Evolutionary conservation across 2,113 vertebrate genomes (phyloP), one percentile per base, ranked within the genome.

Genomic region (Dasyprocta punctata): DNA sequence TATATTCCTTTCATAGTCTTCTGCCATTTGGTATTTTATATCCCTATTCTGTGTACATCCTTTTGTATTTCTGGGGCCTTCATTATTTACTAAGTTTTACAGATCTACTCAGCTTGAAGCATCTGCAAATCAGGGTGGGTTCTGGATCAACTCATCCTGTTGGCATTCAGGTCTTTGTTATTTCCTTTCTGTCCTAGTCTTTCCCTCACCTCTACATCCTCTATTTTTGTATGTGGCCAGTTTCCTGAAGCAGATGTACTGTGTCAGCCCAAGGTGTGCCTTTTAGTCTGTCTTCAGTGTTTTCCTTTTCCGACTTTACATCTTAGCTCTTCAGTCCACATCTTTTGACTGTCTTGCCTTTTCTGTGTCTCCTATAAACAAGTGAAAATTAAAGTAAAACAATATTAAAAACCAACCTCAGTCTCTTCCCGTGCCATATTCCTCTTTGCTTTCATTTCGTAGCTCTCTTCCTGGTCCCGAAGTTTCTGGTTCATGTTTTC

Each of bases 81-180:
- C 78, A 54, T 38, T 90, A 86, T 89, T 69, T 91, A 38, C 10
- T 47, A 86, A 84, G 63, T 65, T 88, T 90, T 78, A 94, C 24
- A 47, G 86, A 94, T 13, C 28, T 44, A 71, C 44, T 92, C 13
- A 69, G 26, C 19, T 83, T 30, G 8, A 78, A 91, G 65, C 28
- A 41, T 63, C 28, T 88, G 9, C 11, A 71, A 17, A 5, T 81
- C 77, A 93, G 38, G 49, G 52, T 58, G 38, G 93, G 85, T 47
- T 84, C 36, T 65, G 14, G 3, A 86, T 49, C n/a, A 85, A 67
- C 7, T 78, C 24, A 81, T 88, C 71, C 82, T 95, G 11, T 73
- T 83, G n/a, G 54, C 33, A 77, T 61, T 94, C n/a, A 7, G 49
- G 10, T 26, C 54, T 90, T 69, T 77, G 67, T 75, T 83, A 47